Evolutionary conservation across 2,113 vertebrate genomes (phyloP), one percentile per base, ranked within the genome.

Genomic region (Neotoma lepida): DNA sequence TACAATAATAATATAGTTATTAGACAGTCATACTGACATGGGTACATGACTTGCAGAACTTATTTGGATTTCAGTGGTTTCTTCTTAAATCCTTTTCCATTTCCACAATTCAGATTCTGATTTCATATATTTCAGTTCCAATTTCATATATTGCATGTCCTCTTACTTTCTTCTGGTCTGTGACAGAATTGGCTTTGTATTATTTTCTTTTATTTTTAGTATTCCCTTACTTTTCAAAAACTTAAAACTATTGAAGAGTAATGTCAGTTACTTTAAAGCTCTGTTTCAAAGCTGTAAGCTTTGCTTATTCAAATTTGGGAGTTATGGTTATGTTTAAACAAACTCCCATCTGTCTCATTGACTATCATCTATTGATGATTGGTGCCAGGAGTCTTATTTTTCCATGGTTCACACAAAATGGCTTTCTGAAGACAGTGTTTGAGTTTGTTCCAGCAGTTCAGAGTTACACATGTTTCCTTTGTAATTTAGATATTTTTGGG

Each of bases 31-130:
- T 51, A 56, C 66, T 54, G 9, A 66, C 5, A 70, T 71, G 44
- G 7, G 14, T 77, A 77, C 1, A 41, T 44, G 9, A 58, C 0
- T 77, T 77, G 17, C 13, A 56, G 8, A 70, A 7, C 4, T 63
- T 26, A 86, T 33, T 78, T 85, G 15, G 51, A 91, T 73, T 49
- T 84, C 1, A 73, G 0, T 49, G 28, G 1, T 39, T 93, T 92
- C 14, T 35, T n/a, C 51, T 8, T 35, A 12, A 74, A 74, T 85
- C 61, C 12, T 44, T 92, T 90, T 33, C n/a, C 8, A 12, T 71
- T 80, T 4, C 2, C 0, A 35, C 0, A 0, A 26, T 68, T 18
- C 10, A 76, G 24, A 3, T 51, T 14, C 20, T 68, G 30, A 18
- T 4, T n/a, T n/a, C n/a, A n/a, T n/a, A n/a, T n/a, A n/a, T n/a